Conservation (phyloP, 2,888 invertebrate genomes). For the Callimorpha dominula region DNA sequence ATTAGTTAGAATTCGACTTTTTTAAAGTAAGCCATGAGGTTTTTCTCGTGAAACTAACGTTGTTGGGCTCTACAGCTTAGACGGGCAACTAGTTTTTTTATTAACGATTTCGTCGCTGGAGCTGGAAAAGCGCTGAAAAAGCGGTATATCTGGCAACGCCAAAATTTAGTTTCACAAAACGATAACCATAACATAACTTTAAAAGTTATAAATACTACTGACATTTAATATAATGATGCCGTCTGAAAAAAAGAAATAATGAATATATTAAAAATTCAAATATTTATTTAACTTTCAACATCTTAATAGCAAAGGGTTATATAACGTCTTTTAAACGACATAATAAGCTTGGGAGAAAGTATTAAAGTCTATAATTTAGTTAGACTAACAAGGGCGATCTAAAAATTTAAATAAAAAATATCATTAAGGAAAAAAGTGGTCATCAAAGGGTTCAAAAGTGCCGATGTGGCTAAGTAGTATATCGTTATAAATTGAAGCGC, state of each 20-base stretch:
- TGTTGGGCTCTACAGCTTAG: too few relatives aligned
- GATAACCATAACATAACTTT: too few relatives aligned
- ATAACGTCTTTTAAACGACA: slow-evolving; percentile 45
- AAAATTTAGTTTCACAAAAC: too few relatives aligned
- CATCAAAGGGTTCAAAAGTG: slow-evolving; percentile 52
- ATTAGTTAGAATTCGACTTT: too few relatives aligned
- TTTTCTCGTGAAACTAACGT: too few relatives aligned
- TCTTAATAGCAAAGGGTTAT: slow-evolving; percentile 31
- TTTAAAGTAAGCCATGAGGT: too few relatives aligned
- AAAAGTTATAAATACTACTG: neutral
- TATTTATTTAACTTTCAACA: slow-evolving; percentile 29
- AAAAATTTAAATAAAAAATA: slow-evolving; percentile 38
- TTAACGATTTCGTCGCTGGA: too few relatives aligned
- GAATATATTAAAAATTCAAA: slow-evolving; percentile 11
- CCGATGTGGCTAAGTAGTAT: slow-evolving; percentile 66
- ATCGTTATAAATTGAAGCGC: slow-evolving; percentile 81
- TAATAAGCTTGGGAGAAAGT: slow-evolving; percentile 31
- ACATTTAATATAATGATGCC: neutral
- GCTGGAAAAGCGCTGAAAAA: too few relatives aligned
- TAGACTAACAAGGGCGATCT: slow-evolving; percentile 35
- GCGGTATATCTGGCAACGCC: too few relatives aligned
- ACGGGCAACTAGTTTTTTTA: too few relatives aligned
- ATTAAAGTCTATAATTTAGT: slow-evolving; percentile 41
- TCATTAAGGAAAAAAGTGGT: slow-evolving; percentile 38
- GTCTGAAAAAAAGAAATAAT: neutral